phyloP scores from a whole-genome alignment of 1,140 invertebrate species.

The Drosophila ironensis region DNA sequence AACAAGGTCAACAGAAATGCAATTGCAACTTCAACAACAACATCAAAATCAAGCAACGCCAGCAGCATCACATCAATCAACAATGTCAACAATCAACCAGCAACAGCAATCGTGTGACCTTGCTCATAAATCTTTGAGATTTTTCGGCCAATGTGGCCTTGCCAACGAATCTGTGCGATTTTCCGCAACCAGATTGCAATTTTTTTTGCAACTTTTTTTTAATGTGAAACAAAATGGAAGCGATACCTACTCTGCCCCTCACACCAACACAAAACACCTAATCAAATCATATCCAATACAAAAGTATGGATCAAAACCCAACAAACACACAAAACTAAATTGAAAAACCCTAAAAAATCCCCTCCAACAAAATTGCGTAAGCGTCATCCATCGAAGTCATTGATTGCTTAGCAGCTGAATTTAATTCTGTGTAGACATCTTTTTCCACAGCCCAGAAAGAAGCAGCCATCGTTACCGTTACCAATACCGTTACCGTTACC shows the following conservation, averaged over 20 bases:
- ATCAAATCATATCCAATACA: not conserved
- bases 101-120: conserved; percentile 9
- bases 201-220: conserved; percentile 33
- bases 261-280: conserved; percentile 15
- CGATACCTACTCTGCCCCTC: not conserved
- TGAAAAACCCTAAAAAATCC: conserved; percentile 1
- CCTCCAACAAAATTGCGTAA: conserved; percentile 23
- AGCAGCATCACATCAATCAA: conserved; percentile 50
- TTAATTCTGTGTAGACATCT: conserved; percentile 76
- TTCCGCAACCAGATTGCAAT: not conserved
- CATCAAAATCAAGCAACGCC: conserved; percentile 11
- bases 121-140: not conserved
- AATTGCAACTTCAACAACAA: conserved; percentile 22
- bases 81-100: conserved; percentile 61
- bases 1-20: conserved; percentile 13
- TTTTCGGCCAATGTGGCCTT: not conserved
- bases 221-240: conserved; percentile 3
- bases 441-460: conserved; percentile 60
- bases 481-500: conserved; percentile 32
- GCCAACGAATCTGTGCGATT: not conserved
- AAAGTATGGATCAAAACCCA: not conserved
- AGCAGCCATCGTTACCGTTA: conserved; percentile 49
- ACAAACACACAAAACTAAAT: not conserved
- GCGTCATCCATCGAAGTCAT: conserved; percentile 11
- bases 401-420: conserved; percentile 36